These are phyloP conservation scores for Chrysolina americana DNA, from an alignment of 2,888 invertebrate genomes.

Conservation along the genomic window DNA sequence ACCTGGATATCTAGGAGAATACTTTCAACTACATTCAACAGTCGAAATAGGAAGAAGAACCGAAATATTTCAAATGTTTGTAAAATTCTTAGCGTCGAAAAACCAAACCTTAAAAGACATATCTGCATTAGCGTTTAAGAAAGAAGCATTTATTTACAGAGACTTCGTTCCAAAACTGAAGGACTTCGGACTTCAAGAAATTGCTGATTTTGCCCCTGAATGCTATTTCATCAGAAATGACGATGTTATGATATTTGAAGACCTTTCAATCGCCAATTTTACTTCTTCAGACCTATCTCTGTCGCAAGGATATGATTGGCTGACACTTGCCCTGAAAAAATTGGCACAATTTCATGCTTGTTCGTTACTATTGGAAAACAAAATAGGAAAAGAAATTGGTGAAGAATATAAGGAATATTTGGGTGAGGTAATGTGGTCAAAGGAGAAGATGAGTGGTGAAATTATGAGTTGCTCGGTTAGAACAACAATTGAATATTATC, in stretches of 20 bases:
- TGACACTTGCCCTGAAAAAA: slow-evolving; percentile 49
- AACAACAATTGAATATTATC: slow-evolving; percentile 29
- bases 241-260: slow-evolving; percentile 66
- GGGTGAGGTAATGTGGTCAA: slow-evolving; percentile 40
- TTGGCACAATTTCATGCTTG: slow-evolving; percentile 60
- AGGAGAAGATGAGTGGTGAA: slow-evolving; percentile 1
- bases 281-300: slow-evolving; percentile 33
- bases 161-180: slow-evolving; percentile 64
- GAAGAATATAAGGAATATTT: slow-evolving; percentile 55
- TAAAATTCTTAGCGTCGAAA: slow-evolving; percentile 51
- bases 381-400: slow-evolving; percentile 45
- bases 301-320: slow-evolving; percentile 46
- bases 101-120: slow-evolving; percentile 46
- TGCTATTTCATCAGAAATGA: slow-evolving; percentile 63
- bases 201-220: slow-evolving; percentile 59
- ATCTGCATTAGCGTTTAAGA: slow-evolving; percentile 47
- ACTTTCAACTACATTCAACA: slow-evolving; percentile 55
- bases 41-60: slow-evolving; percentile 33
- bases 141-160: slow-evolving; percentile 66
- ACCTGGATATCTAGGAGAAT: slow-evolving; percentile 60
- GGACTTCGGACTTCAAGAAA: slow-evolving; percentile 52
- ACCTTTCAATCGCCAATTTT: slow-evolving; percentile 56
- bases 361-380: slow-evolving; percentile 60
- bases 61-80: slow-evolving; percentile 49
- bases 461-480: background rate